Percentiles rank a stretch among this genome's conserved stretches.
These are phyloP conservation scores for Centruroides sculpturatus DNA, from an alignment of 1,140 invertebrate species.

Conservation along the genomic window DNA sequence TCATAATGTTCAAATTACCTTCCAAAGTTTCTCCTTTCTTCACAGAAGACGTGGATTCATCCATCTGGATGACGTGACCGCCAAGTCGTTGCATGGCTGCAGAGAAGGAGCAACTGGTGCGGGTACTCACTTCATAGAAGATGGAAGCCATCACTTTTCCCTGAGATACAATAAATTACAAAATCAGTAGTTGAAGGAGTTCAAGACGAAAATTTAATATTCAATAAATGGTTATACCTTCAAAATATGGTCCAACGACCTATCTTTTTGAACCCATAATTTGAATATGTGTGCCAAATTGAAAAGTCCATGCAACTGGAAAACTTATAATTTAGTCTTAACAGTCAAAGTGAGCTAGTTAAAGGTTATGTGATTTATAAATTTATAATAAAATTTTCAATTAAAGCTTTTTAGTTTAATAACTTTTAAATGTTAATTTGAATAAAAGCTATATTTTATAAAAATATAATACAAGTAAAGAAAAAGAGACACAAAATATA, in stretches of 20 bases:
- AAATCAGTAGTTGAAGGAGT: neutral
- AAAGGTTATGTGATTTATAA: no score
- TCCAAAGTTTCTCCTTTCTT: constrained; percentile 94
- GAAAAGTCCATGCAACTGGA: constrained; percentile 78
- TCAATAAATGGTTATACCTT: constrained; percentile 35
- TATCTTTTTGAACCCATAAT: constrained; percentile 62
- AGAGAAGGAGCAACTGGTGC: constrained; percentile 89
- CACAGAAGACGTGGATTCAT: constrained; percentile 75
- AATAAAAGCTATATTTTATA: no score
- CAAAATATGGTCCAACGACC: constrained; percentile 68
- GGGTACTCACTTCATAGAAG: constrained; percentile 94
- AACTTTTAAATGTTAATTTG: no score
- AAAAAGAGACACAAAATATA: neutral
- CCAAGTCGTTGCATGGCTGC: constrained; percentile 92
- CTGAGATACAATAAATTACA: constrained; percentile 24
- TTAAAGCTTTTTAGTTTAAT: no score
- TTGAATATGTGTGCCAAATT: constrained; percentile 81
- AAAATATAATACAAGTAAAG: no score
- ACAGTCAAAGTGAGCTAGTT: neutral
- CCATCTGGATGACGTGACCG: constrained; percentile 76
- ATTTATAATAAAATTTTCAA: no score
- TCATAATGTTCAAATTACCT: constrained; percentile 31
- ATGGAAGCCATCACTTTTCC: constrained; percentile 91
- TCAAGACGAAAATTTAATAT: neutral
- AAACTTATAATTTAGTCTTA: constrained; percentile 1